These are phyloP conservation scores for Zaprionus inermis DNA, from an alignment of 1,140 invertebrate species.

Conservation along the genomic window DNA sequence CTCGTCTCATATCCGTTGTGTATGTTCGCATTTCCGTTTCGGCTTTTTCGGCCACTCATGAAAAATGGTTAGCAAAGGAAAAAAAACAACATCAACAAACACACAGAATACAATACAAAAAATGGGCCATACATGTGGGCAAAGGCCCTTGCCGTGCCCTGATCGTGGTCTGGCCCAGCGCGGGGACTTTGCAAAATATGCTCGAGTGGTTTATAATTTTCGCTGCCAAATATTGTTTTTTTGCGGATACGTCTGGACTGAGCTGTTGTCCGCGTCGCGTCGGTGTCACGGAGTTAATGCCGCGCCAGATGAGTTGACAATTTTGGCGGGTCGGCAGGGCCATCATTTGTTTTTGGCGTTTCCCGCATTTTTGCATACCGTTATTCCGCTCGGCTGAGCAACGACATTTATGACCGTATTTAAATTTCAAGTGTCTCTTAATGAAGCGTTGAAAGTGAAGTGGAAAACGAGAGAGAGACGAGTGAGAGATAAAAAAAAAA, in stretches of 20 bases:
- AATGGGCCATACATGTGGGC: slow-evolving; percentile 29
- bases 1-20: slow-evolving; percentile 67
- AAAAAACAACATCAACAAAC: neutral
- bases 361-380: slow-evolving; percentile 34
- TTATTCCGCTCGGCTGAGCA: neutral
- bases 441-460: slow-evolving; percentile 43
- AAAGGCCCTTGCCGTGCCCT: neutral
- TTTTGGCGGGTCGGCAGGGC: slow-evolving; percentile 58
- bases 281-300: slow-evolving; percentile 64
- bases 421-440: slow-evolving; percentile 68
- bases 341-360: slow-evolving; percentile 65
- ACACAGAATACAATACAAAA: slow-evolving; percentile 9
- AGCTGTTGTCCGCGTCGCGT: neutral
- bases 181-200: slow-evolving; percentile 70
- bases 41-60: slow-evolving; percentile 60
- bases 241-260: slow-evolving; percentile 30
- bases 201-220: slow-evolving; percentile 77
- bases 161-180: neutral
- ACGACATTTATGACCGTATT: slow-evolving; percentile 63
- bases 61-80: slow-evolving; percentile 57
- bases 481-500: slow-evolving; percentile 2
- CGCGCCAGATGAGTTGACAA: slow-evolving; percentile 66
- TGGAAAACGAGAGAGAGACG: neutral
- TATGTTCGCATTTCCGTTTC: slow-evolving; percentile 73
- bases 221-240: slow-evolving; percentile 65